Evolutionary conservation across 2,113 vertebrate species (phyloP), one percentile per base, ranked within the genome.

Genomic region (Herpetotheres cachinnans): DNA sequence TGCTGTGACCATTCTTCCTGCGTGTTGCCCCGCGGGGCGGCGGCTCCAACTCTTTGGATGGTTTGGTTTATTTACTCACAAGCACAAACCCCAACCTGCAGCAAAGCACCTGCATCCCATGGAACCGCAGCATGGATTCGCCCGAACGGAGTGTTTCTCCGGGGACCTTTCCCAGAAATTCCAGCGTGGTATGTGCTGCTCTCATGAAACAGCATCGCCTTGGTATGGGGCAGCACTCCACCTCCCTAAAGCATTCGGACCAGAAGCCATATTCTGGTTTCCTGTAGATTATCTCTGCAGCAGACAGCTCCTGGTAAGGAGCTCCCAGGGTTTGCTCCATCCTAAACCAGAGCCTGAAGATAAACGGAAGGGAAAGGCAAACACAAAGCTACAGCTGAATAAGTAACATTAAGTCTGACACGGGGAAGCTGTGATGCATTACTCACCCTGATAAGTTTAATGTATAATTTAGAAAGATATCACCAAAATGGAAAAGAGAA

Each of bases 381-480:
- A 97, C 97, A 85, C 13, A 11, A 56, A 67, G 89, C 86, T 24
- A 82, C 82, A 89, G 95, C 71, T 34, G 82, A 87, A 93, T 63
- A 92, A 95, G 97, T 92, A 85, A 89, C 96, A 90, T 97, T 86
- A 94, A 92, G 94, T 79, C 95, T 97, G 97, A 97, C 97, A 66
- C 5, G 4, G 56, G 88, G 96, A 97, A 89, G 97, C 98, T 95
- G 97, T 34, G 96, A 97, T 97, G 97, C 94, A 97, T 98, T 94
- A 95, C 97, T 98, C 97, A 96, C 94, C 86, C 97, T 94, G 97
- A 76, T 96, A 96, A 95, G 97, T 97, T 98, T 97, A 97, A 98
- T 97, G 97, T 97, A 96, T 97, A 97, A 98, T 98, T 98, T 98
- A 98, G 98, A 96, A 98, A 97, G 96, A 95, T 96, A 97, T 97